Evolutionary conservation across 53 echinoderm and acorn worm species (phyloP).

Genomic region (Apostichopus leukothele): DNA sequence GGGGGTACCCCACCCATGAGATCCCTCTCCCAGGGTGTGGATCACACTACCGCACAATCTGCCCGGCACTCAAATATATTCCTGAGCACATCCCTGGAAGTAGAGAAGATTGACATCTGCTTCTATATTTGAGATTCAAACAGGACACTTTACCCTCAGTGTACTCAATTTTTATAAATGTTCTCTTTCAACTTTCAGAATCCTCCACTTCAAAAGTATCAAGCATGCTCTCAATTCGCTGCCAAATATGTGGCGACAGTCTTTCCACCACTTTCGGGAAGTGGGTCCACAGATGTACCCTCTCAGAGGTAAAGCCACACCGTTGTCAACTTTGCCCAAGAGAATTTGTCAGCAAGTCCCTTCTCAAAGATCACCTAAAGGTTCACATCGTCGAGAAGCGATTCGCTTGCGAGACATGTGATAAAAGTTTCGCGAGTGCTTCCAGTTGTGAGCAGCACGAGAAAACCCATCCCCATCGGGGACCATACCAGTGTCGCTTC

Average conservation of each 20-base stretch:
- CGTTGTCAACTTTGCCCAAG: background rate
- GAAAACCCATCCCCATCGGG: background rate
- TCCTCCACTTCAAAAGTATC: background rate
- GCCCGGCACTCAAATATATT: too few species aligned
- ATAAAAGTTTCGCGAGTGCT: background rate
- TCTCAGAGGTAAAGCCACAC: background rate
- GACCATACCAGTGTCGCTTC: background rate
- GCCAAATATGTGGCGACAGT: background rate
- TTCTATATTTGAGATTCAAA: background rate
- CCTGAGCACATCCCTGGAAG: too few species aligned
- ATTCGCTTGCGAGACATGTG: background rate
- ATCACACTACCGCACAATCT: too few species aligned
- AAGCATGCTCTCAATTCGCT: background rate
- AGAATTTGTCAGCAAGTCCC: background rate
- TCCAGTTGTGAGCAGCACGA: background rate
- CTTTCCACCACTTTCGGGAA: background rate
- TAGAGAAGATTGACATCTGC: too few species aligned
- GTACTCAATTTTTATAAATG: background rate
- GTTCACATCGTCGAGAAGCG: background rate
- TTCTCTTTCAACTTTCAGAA: background rate
- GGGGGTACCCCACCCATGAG: too few species aligned
- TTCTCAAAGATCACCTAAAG: background rate
- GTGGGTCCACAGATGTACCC: background rate
- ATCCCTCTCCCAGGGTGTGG: too few species aligned
- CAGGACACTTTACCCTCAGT: background rate